Evolutionary conservation across 2,888 invertebrate genomes (phyloP).

Genomic region (Drosophila melanosoma): DNA sequence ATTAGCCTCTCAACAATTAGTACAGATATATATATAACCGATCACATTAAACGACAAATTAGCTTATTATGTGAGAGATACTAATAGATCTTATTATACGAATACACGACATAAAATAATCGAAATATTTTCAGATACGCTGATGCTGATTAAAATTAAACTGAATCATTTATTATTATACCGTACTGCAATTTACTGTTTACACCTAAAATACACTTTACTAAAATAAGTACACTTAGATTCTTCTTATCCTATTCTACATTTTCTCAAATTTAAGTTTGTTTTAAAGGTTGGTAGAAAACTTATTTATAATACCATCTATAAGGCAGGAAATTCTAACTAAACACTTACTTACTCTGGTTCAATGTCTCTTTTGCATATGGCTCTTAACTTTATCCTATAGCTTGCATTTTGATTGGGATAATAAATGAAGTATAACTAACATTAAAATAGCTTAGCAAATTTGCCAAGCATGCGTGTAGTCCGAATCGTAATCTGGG

Average conservation of each 20-base stretch:
- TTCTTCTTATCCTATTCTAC: too few relatives aligned
- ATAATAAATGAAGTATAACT: slow-evolving; percentile 24
- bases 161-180: neutral
- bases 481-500: neutral
- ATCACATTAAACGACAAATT: neutral
- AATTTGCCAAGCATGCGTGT: neutral
- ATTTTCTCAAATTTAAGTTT: too few relatives aligned
- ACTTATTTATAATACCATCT: neutral
- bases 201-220: too few relatives aligned
- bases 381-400: neutral
- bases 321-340: neutral
- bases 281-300: neutral
- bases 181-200: neutral
- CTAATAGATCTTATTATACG: neutral
- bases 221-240: too few relatives aligned
- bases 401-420: slow-evolving; percentile 22
- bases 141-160: neutral
- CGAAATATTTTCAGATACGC: neutral
- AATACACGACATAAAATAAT: neutral
- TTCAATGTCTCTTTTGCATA: neutral
- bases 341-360: neutral
- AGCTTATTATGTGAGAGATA: neutral
- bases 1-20: neutral
- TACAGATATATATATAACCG: neutral
- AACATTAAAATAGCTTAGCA: neutral